These are phyloP conservation scores for Dione vanillae DNA, from an alignment of 2,888 invertebrate genomes.

Conservation along the genomic window DNA sequence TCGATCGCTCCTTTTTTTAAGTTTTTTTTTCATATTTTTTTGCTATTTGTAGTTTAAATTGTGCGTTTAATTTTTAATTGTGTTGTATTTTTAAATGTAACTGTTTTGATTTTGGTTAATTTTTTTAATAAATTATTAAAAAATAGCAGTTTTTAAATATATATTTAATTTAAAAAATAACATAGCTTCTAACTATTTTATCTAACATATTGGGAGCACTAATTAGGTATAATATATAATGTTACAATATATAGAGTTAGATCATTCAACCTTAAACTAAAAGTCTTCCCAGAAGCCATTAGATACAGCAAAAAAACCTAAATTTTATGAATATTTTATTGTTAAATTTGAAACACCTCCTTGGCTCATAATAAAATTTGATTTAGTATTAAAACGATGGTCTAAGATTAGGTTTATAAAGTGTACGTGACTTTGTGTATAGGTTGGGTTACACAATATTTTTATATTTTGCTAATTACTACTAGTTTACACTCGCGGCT, in stretches of 20 bases:
- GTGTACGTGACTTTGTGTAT: constrained; percentile 49
- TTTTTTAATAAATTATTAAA: too few relatives aligned
- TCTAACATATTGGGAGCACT: too few relatives aligned
- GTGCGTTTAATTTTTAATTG: background rate
- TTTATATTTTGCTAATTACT: background rate
- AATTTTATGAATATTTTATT: constrained; percentile 49
- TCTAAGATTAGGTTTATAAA: background rate
- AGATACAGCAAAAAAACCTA: background rate
- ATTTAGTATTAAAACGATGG: constrained; percentile 18
- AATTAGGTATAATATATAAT: too few relatives aligned
- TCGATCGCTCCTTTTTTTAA: constrained; percentile 56
- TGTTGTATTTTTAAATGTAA: background rate
- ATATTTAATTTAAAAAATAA: too few relatives aligned
- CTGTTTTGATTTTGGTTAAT: too few relatives aligned
- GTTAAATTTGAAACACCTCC: constrained; percentile 45
- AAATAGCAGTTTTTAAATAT: too few relatives aligned
- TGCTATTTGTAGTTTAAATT: background rate
- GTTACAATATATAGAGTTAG: background rate
- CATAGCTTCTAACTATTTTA: too few relatives aligned
- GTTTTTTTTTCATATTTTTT: background rate
- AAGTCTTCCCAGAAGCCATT: background rate
- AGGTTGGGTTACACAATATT: constrained; percentile 47
- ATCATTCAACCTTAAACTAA: background rate
- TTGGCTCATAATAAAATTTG: constrained; percentile 45
- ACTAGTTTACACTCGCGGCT: too few relatives aligned